These are phyloP conservation scores for Hydroisotoma schaefferi DNA, from an alignment of 2,888 invertebrate species.

Conservation along the genomic window DNA sequence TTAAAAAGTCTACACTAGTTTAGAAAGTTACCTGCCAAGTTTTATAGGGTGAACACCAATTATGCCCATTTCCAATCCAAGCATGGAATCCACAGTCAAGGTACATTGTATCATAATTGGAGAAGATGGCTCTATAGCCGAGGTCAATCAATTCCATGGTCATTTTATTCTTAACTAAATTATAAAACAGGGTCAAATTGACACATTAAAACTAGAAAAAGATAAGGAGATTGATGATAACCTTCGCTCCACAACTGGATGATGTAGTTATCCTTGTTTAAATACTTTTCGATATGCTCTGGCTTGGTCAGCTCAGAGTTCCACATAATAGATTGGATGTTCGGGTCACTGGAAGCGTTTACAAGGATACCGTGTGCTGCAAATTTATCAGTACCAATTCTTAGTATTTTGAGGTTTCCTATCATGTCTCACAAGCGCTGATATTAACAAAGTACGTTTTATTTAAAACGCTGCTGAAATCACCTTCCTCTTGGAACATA, in stretches of 20 bases:
- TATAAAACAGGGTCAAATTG: not conserved
- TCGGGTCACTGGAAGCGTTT: slow-evolving; percentile 51
- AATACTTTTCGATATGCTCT: slow-evolving; percentile 61
- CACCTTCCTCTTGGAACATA: slow-evolving; percentile 42
- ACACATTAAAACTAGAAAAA: slow-evolving; percentile 5
- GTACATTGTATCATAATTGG: slow-evolving; percentile 81
- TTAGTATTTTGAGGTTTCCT: too few species aligned
- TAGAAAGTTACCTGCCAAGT: slow-evolving; percentile 68
- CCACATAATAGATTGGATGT: slow-evolving; percentile 70
- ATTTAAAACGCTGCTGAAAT: too few species aligned
- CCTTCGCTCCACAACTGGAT: slow-evolving; percentile 39
- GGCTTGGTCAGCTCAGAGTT: slow-evolving; percentile 70
- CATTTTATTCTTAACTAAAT: slow-evolving; percentile 57
- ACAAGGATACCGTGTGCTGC: slow-evolving; percentile 14
- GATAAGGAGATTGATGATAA: not conserved
- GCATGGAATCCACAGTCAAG: slow-evolving; percentile 80
- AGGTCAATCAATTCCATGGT: slow-evolving; percentile 62
- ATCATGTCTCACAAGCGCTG: too few species aligned
- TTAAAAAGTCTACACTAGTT: slow-evolving; percentile 53
- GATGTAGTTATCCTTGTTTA: slow-evolving; percentile 55
- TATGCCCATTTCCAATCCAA: slow-evolving; percentile 77
- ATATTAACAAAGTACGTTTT: too few species aligned
- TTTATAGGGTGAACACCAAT: slow-evolving; percentile 87
- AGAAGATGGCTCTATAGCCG: slow-evolving; percentile 71
- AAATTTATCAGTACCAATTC: not conserved